Percentiles rank a stretch among this genome's conserved stretches.
phyloP scores from a whole-genome alignment of 2,113 vertebrate genomes.

The Mobula birostris region DNA sequence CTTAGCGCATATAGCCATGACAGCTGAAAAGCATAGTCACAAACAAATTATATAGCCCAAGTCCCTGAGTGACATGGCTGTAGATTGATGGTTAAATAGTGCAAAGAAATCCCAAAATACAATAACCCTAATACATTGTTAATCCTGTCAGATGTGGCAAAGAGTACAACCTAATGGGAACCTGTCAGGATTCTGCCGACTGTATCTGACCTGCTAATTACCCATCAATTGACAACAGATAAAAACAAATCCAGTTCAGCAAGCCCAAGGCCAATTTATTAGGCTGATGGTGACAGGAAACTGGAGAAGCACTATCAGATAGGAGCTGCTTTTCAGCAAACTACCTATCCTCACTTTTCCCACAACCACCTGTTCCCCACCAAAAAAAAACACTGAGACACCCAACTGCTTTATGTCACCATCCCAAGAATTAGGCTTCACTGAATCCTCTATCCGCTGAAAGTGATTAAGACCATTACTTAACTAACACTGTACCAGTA shows the following conservation, averaged over 20 bases:
- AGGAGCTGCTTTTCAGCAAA: not conserved
- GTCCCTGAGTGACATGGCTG: no score
- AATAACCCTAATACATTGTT: not conserved
- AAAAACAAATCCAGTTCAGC: not conserved
- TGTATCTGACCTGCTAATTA: not conserved
- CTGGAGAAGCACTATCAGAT: not conserved
- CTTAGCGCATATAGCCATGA: no score
- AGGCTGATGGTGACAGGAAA: not conserved
- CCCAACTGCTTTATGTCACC: not conserved
- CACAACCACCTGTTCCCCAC: not conserved
- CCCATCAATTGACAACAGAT: not conserved
- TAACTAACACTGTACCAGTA: no score
- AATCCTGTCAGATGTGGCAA: not conserved
- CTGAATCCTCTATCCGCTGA: not conserved
- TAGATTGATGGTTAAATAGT: not conserved
- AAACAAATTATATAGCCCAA: no score
- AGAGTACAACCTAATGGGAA: not conserved
- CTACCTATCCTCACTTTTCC: not conserved
- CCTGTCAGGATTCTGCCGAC: not conserved
- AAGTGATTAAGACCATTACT: no score
- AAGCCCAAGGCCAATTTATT: not conserved
- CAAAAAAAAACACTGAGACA: not conserved
- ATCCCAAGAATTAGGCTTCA: not conserved
- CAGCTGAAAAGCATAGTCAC: no score
- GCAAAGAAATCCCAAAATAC: not conserved